Conservation (phyloP, 2,113 vertebrate genomes). For the Kobus ellipsiprymnus region DNA sequence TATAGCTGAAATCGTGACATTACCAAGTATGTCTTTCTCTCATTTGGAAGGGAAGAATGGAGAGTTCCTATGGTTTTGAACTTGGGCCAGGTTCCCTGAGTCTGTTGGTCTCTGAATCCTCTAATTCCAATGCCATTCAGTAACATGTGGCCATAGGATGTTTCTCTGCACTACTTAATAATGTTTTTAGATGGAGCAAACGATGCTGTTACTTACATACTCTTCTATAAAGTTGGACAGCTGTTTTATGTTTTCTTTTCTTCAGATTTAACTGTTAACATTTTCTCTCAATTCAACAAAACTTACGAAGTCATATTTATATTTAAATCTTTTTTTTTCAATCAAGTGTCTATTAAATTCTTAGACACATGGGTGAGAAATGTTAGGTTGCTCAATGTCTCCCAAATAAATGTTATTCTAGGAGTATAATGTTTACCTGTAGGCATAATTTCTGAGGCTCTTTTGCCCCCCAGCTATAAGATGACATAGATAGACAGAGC, state of each 20-base stretch:
- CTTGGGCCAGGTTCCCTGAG: slow-evolving; percentile 45
- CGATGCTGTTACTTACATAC: background rate
- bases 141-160: background rate
- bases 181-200: background rate
- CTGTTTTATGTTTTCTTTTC: background rate
- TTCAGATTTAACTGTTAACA: background rate
- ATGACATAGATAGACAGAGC: background rate
- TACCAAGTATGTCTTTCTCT: slow-evolving; percentile 45
- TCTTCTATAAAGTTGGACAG: background rate
- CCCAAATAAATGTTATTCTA: background rate
- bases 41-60: slow-evolving; percentile 54
- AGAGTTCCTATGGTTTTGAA: slow-evolving; percentile 54
- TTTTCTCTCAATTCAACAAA: background rate
- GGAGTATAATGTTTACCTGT: background rate
- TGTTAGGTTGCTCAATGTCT: background rate
- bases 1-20: slow-evolving; percentile 57
- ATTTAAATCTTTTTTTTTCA: background rate
- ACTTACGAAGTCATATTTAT: background rate
- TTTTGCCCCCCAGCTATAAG: background rate
- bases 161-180: background rate
- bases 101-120: slow-evolving; percentile 12
- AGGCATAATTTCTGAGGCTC: background rate
- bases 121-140: background rate
- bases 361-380: background rate
- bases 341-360: background rate